Conservation (phyloP, 2,888 invertebrate genomes). For the Chesias legatella region DNA sequence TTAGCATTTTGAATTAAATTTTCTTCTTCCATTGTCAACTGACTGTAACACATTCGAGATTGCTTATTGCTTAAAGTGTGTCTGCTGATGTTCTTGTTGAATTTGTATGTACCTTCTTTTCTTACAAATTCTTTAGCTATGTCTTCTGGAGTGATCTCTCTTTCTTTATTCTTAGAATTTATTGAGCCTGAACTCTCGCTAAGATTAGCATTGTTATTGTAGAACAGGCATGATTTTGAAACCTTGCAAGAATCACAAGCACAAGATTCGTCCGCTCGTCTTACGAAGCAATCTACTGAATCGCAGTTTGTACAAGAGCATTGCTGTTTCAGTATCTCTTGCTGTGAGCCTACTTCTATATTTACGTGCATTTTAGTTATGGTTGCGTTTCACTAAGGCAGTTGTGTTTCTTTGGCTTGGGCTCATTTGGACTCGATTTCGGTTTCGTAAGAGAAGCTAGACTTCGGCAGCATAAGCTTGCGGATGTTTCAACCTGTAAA, state of each 20-base stretch:
- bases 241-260: constrained; percentile 25
- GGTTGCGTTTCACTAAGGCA: constrained; percentile 18
- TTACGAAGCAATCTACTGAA: constrained; percentile 36
- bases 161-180: constrained; percentile 1
- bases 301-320: constrained; percentile 52
- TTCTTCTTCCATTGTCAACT: no score
- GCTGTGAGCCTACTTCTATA: constrained; percentile 1
- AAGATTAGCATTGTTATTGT: constrained; percentile 7
- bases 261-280: constrained; percentile 25
- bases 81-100: constrained; percentile 2
- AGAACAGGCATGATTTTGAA: constrained; percentile 30
- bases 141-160: constrained; percentile 2
- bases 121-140: constrained; percentile 7
- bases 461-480: constrained; percentile 32
- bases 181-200: not conserved
- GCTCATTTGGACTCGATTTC: constrained; percentile 7
- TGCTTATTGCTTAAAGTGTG: constrained; percentile 1
- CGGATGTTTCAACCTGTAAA: constrained; percentile 33
- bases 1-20: no score
- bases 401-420: constrained; percentile 30
- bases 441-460: constrained; percentile 11
- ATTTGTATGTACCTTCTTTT: constrained; percentile 9
- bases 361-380: constrained; percentile 9
- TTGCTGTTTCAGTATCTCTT: constrained; percentile 16
- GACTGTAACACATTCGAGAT: not conserved